Percentiles rank a stretch among this genome's conserved stretches.
These are phyloP conservation scores for Drosophila micromelanica DNA, from an alignment of 1,140 invertebrate genomes.

Conservation along the genomic window DNA sequence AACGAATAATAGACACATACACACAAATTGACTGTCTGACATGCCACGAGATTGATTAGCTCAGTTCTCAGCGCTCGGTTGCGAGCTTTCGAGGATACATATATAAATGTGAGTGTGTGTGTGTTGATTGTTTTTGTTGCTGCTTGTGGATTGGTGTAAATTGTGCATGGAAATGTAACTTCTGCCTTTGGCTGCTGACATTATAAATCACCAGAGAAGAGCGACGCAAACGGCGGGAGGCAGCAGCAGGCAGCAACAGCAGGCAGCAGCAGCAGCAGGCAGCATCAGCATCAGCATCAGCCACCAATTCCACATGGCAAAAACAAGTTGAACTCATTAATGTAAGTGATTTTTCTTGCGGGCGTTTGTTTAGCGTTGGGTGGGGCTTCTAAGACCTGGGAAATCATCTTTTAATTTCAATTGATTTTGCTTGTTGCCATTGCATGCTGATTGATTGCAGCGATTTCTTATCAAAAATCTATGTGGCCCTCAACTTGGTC, in stretches of 20 bases:
- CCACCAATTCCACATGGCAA: conserved; percentile 62
- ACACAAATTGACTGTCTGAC: conserved; percentile 80
- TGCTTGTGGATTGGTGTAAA: conserved; percentile 76
- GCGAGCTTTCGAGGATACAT: conserved; percentile 38
- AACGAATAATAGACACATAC: conserved; percentile 71
- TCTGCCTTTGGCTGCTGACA: conserved; percentile 76
- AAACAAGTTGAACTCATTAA: conserved; percentile 81
- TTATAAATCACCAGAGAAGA: conserved; percentile 73
- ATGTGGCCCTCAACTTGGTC: conserved; percentile 52
- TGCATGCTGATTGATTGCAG: conserved; percentile 79
- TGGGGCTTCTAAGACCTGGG: neutral
- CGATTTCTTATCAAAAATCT: conserved; percentile 76
- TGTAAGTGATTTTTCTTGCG: conserved; percentile 82
- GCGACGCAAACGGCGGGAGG: conserved; percentile 11
- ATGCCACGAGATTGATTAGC: conserved; percentile 82
- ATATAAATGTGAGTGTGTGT: conserved; percentile 22
- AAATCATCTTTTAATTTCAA: conserved; percentile 83
- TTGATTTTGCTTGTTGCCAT: conserved; percentile 79
- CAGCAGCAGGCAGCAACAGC: neutral
- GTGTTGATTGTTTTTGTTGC: conserved; percentile 51
- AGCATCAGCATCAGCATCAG: conserved; percentile 8
- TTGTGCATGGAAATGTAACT: conserved; percentile 82
- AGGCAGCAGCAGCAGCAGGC: conserved; percentile 45
- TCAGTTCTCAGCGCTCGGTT: conserved; percentile 62
- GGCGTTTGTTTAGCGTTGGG: conserved; percentile 43